Conservation (phyloP, 2,888 invertebrate genomes). For the Mythimna lalbum region DNA sequence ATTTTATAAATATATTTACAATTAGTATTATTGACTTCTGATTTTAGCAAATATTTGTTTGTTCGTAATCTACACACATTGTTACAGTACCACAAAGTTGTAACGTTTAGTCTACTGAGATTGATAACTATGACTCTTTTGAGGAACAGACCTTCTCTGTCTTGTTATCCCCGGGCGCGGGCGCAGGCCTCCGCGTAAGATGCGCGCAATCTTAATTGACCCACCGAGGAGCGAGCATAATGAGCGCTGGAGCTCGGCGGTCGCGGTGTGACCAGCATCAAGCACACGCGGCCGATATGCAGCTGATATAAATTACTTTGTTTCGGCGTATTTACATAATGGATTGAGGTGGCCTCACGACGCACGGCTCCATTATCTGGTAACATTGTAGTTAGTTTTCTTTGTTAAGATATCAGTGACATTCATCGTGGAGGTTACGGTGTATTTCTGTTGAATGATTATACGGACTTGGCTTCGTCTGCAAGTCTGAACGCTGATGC, state of each 20-base stretch:
- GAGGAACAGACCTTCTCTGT: not conserved
- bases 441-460: too few species aligned
- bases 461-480: too few species aligned
- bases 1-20: too few species aligned
- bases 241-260: constrained; percentile 40
- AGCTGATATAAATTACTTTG: constrained; percentile 43
- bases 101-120: too few species aligned
- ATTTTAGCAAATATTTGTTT: too few species aligned
- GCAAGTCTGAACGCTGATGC: too few species aligned
- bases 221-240: constrained; percentile 45
- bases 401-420: constrained; percentile 15
- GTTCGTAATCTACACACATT: too few species aligned
- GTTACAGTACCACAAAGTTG: too few species aligned
- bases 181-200: constrained; percentile 53
- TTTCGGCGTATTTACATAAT: constrained; percentile 54
- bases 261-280: constrained; percentile 18
- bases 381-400: constrained; percentile 14
- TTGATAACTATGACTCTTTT: not conserved
- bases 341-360: constrained; percentile 42
- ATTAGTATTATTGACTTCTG: too few species aligned
- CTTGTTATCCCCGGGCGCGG: not conserved
- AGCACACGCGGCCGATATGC: constrained; percentile 34
- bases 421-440: not conserved
- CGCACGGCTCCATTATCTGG: constrained; percentile 5
- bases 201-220: constrained; percentile 64